Base-by-base conservation (phyloP, 2,113 vertebrate species). In the Cebidichthys violaceus region DNA sequence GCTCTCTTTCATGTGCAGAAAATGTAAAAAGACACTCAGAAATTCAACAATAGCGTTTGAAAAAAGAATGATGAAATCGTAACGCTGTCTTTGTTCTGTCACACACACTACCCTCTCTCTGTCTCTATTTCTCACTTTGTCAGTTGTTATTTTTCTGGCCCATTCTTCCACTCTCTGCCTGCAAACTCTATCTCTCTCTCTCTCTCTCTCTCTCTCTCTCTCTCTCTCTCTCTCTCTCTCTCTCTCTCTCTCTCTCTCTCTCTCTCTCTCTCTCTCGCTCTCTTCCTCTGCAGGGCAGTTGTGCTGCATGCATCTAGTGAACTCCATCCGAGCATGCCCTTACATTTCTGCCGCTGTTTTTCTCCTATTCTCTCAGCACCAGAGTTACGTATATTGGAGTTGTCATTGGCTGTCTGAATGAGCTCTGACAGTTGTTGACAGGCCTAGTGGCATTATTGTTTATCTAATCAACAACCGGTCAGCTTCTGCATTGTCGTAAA, bases 1-100 rank as follows among this genome's bases (percentile, higher is more conserved):
- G 45, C 64, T 70, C 43, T 79, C 83, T 91, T 89, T 89, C 83
- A 81, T 79, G 74, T 78, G 78, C 24, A 70, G 54, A 79, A 75
- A 41, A 83, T 77, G 50, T 70, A 57, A 81, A 84, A 86, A 78
- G 70, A 87, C 73, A 69, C 82, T 88, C 71, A 82, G 77, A 70
- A 81, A 88, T 86, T 65, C 71, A 89, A 86, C 86, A 86, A 82
- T 75, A 75, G 82, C 52, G 4, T 86, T 79, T 84, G 77, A 27
- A 81, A 75, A 27, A 81, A 75, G 68, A 84, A 61, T 72, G 72
- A 86, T 88, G 78, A 88, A 89, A 86, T 88, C 82, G 81, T 90
- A 80, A 85, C 86, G 71, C 67, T 9, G n/a, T 75, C 89, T 87
- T 88, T 88, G 78, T 77, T 66, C 76, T 85, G 87, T 88, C 71